Base-by-base conservation (phyloP, 2,888 invertebrate species). In the Caradrina kadenii region DNA sequence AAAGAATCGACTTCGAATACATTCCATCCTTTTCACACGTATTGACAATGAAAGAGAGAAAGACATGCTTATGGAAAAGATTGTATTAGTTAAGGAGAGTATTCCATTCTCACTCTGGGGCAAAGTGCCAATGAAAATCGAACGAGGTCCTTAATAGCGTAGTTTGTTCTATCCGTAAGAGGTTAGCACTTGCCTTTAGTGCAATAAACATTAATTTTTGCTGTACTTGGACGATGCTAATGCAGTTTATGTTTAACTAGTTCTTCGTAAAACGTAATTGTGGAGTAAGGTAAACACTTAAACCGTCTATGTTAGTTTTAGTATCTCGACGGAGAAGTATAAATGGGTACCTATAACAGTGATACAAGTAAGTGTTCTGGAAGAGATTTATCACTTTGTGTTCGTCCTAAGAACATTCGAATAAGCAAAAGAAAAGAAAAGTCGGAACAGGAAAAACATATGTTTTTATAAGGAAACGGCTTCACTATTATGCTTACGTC, bases 201-300 rank as follows among this genome's bases (percentile, higher is more conserved):
- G 81, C 79, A 78, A 82, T 82, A 85, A 79, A 87, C 87, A 89
- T 87, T 89, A 88, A 84, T 90, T 88, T 89, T 84, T 84, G 82
- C 85, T 74, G 62, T 69, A 72, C 80, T 81, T 78, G 67, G 70
- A 67, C 69, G 76, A 76, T 80, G 59, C 70, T 80, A 83, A 83
- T 82, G 75, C 75, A 78, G 77, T 77, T 76, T 80, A 63, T 63
- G 55, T 61, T 76, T 68, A 81, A 73, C 71, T 69, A 70, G 63
- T 63, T 66, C 61, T 22, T 49, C 22, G 59, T 67, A 64, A 76
- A 75, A 63, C 62, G 68, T 68, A 59, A 63, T 73, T 49, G 53
- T 61, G 63, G 48, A 70, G 66, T 66, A 56, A 53, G 13, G 22
- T 60, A 76, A 55, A 69, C 55, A 58, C 49, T 52, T 45, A 64